phyloP scores from a whole-genome alignment of 1,140 invertebrate genomes.

The Eupeodes corollae region DNA sequence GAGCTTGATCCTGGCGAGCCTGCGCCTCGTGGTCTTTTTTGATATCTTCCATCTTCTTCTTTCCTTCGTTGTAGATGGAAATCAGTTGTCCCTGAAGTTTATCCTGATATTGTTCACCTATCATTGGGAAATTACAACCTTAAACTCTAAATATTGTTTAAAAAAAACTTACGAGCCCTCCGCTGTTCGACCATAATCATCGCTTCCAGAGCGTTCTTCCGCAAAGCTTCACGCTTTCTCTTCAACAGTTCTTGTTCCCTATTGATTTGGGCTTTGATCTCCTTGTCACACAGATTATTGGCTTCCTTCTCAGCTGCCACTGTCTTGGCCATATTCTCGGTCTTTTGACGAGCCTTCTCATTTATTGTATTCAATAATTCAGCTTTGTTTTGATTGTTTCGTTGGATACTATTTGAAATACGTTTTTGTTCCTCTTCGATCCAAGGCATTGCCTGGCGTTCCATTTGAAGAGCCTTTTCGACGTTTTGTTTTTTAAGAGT shows the following conservation, averaged over 20 bases:
- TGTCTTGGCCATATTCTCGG: constrained; percentile 14
- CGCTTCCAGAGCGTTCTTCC: constrained; percentile 23
- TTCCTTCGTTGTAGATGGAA: no score
- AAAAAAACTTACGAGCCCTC: constrained; percentile 12
- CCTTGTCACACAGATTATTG: constrained; percentile 4
- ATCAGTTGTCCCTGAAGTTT: no score
- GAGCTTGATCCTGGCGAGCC: no score
- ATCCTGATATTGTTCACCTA: not conserved
- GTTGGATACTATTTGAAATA: constrained; percentile 10
- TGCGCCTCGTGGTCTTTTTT: no score
- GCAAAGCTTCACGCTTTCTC: constrained; percentile 11
- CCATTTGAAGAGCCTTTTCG: constrained; percentile 14
- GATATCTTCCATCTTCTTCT: no score
- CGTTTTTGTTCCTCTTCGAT: constrained; percentile 21
- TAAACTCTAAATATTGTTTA: not conserved
- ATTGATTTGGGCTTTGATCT: constrained; percentile 11
- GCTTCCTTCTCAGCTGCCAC: constrained; percentile 2
- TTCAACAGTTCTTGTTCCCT: constrained; percentile 12
- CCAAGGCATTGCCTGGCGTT: constrained; percentile 18
- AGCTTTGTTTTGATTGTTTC: constrained; percentile 18
- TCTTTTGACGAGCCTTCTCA: constrained; percentile 11
- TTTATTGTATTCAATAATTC: constrained; percentile 20
- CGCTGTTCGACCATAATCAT: constrained; percentile 23
- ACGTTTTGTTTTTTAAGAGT: constrained; percentile 10
- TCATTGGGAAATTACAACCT: not conserved